These are phyloP conservation scores for Coreius guichenoti DNA, from an alignment of 2,797 vertebrate species.

Conservation along the genomic window DNA sequence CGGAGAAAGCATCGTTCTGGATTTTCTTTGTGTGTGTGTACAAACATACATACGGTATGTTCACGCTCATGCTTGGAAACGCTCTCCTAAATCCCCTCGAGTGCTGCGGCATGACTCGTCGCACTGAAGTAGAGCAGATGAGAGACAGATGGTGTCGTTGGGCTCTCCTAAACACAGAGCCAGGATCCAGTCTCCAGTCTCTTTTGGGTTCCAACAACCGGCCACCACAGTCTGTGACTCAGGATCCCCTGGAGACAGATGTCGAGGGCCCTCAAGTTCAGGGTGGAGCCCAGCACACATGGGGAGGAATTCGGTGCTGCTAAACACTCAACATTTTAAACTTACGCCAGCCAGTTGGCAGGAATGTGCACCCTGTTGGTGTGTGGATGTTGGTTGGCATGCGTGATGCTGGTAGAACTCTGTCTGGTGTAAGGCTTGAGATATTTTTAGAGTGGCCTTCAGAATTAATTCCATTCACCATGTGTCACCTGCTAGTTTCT, in stretches of 20 bases:
- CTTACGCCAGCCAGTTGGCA: conserved; percentile 60
- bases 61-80: conserved; percentile 3
- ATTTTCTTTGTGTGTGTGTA: conserved; percentile 39
- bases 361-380: conserved; percentile 38
- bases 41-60: not conserved
- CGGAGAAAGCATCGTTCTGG: not conserved
- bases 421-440: conserved; percentile 52
- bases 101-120: not conserved
- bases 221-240: conserved; percentile 60
- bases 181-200: conserved; percentile 53
- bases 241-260: conserved; percentile 41
- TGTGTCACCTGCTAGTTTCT: conserved; percentile 63
- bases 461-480: conserved; percentile 56
- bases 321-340: conserved; percentile 44
- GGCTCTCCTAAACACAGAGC: conserved; percentile 56
- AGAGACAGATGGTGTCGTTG: conserved; percentile 69
- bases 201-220: conserved; percentile 53
- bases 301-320: conserved; percentile 42
- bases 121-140: conserved; percentile 66
- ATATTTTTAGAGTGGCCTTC: conserved; percentile 67
- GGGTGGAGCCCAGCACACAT: conserved; percentile 24
- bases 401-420: conserved; percentile 29
- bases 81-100: conserved; percentile 19
- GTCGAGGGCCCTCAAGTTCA: conserved; percentile 38
- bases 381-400: conserved; percentile 41